Percentiles rank a stretch among this genome's conserved stretches.
Evolutionary conservation across 2,113 vertebrate genomes (phyloP).

Genomic region (Monopterus albus): DNA sequence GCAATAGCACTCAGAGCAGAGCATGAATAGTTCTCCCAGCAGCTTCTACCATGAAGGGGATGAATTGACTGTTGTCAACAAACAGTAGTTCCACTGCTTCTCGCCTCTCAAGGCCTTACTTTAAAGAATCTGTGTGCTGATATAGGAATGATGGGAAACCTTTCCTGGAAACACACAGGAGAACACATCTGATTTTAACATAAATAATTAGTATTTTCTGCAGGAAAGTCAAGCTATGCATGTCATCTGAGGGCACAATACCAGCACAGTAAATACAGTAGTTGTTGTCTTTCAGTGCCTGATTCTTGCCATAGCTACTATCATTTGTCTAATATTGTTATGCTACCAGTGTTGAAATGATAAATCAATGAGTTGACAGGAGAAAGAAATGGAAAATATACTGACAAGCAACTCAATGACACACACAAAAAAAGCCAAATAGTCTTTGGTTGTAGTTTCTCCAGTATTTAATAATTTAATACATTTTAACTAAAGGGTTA

Average conservation of each 20-base stretch:
- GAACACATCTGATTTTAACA: conserved; percentile 1
- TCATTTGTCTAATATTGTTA: no score
- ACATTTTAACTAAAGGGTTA: no score
- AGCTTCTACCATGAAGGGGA: conserved; percentile 44
- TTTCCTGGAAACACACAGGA: conserved; percentile 10
- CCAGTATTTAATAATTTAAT: no score
- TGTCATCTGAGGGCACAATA: background rate
- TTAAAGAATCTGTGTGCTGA: conserved; percentile 14
- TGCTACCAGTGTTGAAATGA: no score
- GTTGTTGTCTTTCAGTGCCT: background rate
- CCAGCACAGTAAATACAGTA: background rate
- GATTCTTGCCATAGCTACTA: background rate
- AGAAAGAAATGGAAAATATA: no score
- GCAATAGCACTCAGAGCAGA: conserved; percentile 35
- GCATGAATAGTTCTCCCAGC: conserved; percentile 46
- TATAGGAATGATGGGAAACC: conserved; percentile 1
- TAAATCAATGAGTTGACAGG: no score
- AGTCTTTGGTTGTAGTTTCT: no score
- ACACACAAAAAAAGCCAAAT: no score
- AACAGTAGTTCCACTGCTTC: conserved; percentile 32
- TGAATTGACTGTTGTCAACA: conserved; percentile 60
- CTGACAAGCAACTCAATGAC: no score
- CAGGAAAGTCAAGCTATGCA: background rate
- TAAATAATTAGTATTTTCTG: conserved; percentile 2
- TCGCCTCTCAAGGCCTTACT: conserved; percentile 45